Percentiles rank a stretch among this genome's conserved stretches.
These are phyloP conservation scores for Oreochromis niloticus DNA, from an alignment of 2,113 vertebrate genomes.

Conservation along the genomic window DNA sequence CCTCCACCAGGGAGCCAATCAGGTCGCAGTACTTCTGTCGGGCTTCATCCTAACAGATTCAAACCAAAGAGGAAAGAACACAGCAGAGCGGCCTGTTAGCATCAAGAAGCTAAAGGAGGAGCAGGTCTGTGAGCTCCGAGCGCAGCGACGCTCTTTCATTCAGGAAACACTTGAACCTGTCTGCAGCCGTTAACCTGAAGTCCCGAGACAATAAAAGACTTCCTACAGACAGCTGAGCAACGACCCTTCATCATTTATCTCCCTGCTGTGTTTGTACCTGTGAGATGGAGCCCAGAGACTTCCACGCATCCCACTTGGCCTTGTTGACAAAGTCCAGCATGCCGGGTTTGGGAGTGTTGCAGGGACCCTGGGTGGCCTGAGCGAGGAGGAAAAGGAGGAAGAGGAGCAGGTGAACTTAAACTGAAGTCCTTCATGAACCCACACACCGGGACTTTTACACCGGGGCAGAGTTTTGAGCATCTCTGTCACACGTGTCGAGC, in stretches of 20 bases:
- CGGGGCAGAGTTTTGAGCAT: not conserved
- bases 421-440: not conserved
- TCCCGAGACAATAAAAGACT: not conserved
- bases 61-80: not conserved
- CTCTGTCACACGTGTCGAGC: not conserved
- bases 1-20: conserved; percentile 71
- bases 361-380: conserved; percentile 86
- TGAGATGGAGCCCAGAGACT: conserved; percentile 77
- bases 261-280: conserved; percentile 70
- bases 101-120: not conserved
- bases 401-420: not conserved
- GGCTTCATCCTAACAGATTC: conserved; percentile 76
- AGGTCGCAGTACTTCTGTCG: conserved; percentile 82
- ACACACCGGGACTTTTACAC: rapidly evolving
- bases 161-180: not conserved
- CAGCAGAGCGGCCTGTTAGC: not conserved
- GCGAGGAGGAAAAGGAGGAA: not conserved
- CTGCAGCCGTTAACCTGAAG: not conserved
- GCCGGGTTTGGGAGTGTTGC: conserved; percentile 81
- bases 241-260: rapidly evolving
- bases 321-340: conserved; percentile 89
- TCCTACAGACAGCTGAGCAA: not conserved
- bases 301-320: conserved; percentile 92
- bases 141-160: not conserved
- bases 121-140: not conserved